Conservation (phyloP, 2,888 invertebrate species). For the Drosophila helvetica region DNA sequence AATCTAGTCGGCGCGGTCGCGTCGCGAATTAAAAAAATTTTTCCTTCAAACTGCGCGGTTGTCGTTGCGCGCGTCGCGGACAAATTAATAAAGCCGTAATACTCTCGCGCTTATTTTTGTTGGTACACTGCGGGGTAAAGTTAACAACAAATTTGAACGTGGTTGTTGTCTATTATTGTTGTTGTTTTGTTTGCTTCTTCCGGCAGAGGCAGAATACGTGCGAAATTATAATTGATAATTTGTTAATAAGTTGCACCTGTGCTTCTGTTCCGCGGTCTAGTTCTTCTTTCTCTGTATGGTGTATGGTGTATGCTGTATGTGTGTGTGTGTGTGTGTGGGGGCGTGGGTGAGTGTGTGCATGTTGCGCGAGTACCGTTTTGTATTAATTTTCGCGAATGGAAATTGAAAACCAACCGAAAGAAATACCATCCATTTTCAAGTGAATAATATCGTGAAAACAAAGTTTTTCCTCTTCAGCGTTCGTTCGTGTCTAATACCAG, state of each 20-base stretch:
- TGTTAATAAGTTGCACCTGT: conserved; percentile 31
- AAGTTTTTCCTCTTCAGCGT: conserved; percentile 4
- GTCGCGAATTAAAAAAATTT: too few species aligned
- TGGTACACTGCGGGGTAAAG: not conserved
- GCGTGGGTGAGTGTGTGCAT: conserved; percentile 18
- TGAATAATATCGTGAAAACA: conserved; percentile 47
- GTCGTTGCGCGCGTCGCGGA: not conserved
- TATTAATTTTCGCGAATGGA: conserved; percentile 35
- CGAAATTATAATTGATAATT: not conserved
- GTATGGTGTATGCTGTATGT: not conserved
- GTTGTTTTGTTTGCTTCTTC: too few species aligned
- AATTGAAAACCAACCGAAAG: conserved; percentile 30
- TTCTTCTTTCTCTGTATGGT: not conserved
- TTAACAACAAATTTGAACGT: not conserved
- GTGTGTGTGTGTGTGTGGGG: conserved; percentile 20
- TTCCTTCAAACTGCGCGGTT: too few species aligned
- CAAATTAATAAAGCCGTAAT: not conserved
- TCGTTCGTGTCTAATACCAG: conserved; percentile 26
- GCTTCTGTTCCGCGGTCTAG: conserved; percentile 29
- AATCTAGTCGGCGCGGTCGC: too few species aligned
- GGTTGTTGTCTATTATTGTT: too few species aligned
- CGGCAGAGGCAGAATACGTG: not conserved
- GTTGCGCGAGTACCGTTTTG: conserved; percentile 45
- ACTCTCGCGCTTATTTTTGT: conserved; percentile 1
- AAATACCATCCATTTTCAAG: conserved; percentile 46